phyloP scores from a whole-genome alignment of 1,140 invertebrate genomes.

The Megalopta genalis region DNA sequence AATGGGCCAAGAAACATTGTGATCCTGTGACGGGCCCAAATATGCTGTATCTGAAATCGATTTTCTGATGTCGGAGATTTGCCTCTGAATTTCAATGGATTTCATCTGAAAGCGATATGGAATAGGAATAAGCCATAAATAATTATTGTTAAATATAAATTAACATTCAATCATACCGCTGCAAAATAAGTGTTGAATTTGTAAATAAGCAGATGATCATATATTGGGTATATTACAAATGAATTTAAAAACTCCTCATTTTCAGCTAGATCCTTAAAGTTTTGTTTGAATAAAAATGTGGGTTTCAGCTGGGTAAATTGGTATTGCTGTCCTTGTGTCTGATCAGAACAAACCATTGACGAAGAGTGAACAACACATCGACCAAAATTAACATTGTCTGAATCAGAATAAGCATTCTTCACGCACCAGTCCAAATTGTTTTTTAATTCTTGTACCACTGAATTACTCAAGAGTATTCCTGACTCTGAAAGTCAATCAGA shows the following conservation, averaged over 20 bases:
- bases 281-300: slow-evolving; percentile 79
- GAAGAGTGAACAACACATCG: slow-evolving; percentile 88
- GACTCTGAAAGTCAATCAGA: slow-evolving; percentile 80
- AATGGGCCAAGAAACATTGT: slow-evolving; percentile 87
- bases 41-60: slow-evolving; percentile 73
- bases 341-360: slow-evolving; percentile 82
- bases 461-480: slow-evolving; percentile 89
- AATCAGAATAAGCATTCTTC: slow-evolving; percentile 88
- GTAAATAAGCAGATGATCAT: slow-evolving; percentile 84
- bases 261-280: slow-evolving; percentile 74
- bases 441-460: slow-evolving; percentile 86
- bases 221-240: slow-evolving; percentile 84
- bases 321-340: slow-evolving; percentile 81
- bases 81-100: slow-evolving; percentile 78
- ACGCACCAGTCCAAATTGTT: slow-evolving; percentile 91
- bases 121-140: neutral
- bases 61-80: slow-evolving; percentile 78
- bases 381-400: slow-evolving; percentile 90
- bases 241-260: slow-evolving; percentile 81
- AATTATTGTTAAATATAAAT: neutral
- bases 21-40: slow-evolving; percentile 78
- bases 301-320: slow-evolving; percentile 79
- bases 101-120: slow-evolving; percentile 74
- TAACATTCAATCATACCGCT: slow-evolving; percentile 79
- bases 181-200: slow-evolving; percentile 87